These are phyloP conservation scores for Conger conger DNA, from an alignment of 2,113 vertebrate genomes.

Conservation along the genomic window DNA sequence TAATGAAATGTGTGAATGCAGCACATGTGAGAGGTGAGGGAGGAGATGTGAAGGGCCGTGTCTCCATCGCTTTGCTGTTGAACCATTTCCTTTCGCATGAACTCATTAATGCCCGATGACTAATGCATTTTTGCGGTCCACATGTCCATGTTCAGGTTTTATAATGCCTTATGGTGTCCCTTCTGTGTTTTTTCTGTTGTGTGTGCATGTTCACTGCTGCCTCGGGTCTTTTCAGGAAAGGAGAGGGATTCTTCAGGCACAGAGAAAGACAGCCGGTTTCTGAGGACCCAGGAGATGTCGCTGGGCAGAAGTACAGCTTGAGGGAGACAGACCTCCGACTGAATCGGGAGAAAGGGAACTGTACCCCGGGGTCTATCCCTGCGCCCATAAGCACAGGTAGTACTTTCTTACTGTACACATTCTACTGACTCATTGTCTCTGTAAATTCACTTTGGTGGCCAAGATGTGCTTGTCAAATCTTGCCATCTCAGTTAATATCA, in stretches of 20 bases:
- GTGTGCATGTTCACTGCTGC: neutral
- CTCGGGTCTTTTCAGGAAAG: conserved; percentile 66
- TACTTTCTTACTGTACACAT: conserved; percentile 12
- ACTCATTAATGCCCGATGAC: too few species aligned
- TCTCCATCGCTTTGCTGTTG: too few species aligned
- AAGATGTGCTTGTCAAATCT: too few species aligned
- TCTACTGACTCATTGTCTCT: neutral
- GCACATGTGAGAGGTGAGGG: conserved; percentile 87
- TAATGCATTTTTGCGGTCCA: too few species aligned
- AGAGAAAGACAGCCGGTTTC: conserved; percentile 60
- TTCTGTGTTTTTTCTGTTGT: neutral
- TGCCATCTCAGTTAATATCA: too few species aligned
- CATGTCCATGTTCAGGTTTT: too few species aligned
- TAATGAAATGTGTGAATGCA: conserved; percentile 91
- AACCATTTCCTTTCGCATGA: too few species aligned
- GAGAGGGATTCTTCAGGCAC: conserved; percentile 80
- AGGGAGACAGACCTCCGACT: conserved; percentile 81
- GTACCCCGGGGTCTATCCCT: conserved; percentile 45
- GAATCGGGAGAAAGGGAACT: conserved; percentile 66
- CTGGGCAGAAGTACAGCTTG: conserved; percentile 78
- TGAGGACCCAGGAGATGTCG: conserved; percentile 60
- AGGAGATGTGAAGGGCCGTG: neutral
- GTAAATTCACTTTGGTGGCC: too few species aligned
- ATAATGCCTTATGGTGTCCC: too few species aligned
- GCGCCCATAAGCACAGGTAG: conserved; percentile 63